Evolutionary conservation across 2,888 invertebrate species (phyloP).

Genomic region (Cephus sareptanus): DNA sequence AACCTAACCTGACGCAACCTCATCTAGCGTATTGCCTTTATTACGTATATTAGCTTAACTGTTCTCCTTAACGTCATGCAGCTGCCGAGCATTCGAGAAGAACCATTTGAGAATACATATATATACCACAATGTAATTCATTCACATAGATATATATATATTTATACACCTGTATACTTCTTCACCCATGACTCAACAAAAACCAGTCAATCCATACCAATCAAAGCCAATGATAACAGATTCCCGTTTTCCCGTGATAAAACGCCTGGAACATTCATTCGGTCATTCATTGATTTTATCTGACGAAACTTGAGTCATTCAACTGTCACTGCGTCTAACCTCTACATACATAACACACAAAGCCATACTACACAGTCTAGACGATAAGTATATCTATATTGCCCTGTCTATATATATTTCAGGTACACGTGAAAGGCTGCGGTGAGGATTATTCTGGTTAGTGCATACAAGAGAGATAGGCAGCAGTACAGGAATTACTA

Average conservation of each 20-base stretch:
- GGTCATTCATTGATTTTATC: background rate
- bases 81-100: slow-evolving; percentile 28
- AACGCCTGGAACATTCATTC: background rate
- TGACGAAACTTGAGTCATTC: background rate
- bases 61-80: slow-evolving; percentile 26
- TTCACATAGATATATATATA: background rate
- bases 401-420: background rate
- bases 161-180: background rate
- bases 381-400: background rate
- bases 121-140: background rate
- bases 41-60: slow-evolving; percentile 29
- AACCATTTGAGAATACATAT: background rate
- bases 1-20: background rate
- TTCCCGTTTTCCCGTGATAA: background rate
- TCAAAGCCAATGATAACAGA: too few species aligned
- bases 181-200: background rate
- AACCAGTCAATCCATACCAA: too few species aligned
- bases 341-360: background rate
- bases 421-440: background rate
- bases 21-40: slow-evolving; percentile 23
- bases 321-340: background rate
- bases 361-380: background rate
- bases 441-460: background rate
- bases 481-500: background rate
- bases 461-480: background rate